Evolutionary conservation across 2,797 vertebrate species (phyloP), one percentile per base, ranked within the genome.

Genomic region (Stomatorhinus walkeri): DNA sequence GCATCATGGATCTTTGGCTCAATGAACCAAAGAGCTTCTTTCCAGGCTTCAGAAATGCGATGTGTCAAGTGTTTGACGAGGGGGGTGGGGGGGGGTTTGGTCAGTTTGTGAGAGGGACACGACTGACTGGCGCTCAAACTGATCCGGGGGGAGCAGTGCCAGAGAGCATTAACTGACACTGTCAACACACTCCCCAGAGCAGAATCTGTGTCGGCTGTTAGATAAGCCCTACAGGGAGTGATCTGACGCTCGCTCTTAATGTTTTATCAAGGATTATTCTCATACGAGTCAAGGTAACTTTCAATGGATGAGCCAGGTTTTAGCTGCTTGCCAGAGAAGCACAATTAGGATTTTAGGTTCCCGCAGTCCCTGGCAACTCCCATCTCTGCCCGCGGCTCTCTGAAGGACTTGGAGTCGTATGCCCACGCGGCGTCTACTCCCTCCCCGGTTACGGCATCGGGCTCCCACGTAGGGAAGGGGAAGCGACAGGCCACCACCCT

Each of bases 401-500:
- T 93, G 81, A 96, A 95, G 43, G 90, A 91, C 89, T 94, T 92
- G 48, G 94, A 91, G 24, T 99, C 94, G 0, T 99, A 99, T 3
- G 94, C 94, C 98, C 98, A 99, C 10, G 98, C 98, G 0, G 97
- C 96, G 92, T 99, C 97, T 49, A 96, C 95, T 89, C 98, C 98
- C 89, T 98, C 96, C 87, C 98, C 98, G 0, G 92, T 85, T 2
- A 94, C 94, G 1, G 91, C 92, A 92, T 96, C 95, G 4, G 98
- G 97, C 32, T 94, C 94, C 98, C 98, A 99, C 56, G 93, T 94
- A 0, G 98, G 98, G 89, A 99, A 99, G 85, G 98, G 98, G 90
- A 99, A 99, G 85, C 98, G 96, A 89, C 98, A 99, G 16, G 98
- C 98, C 51, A 99, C 95, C 90, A 99, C 96, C 91, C 96, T 94